A percentile compares a stretch with the other conserved stretches of the same genome.
Evolutionary conservation across 1,140 invertebrate species (phyloP).

Genomic region (Dolichoris vasculosae): DNA sequence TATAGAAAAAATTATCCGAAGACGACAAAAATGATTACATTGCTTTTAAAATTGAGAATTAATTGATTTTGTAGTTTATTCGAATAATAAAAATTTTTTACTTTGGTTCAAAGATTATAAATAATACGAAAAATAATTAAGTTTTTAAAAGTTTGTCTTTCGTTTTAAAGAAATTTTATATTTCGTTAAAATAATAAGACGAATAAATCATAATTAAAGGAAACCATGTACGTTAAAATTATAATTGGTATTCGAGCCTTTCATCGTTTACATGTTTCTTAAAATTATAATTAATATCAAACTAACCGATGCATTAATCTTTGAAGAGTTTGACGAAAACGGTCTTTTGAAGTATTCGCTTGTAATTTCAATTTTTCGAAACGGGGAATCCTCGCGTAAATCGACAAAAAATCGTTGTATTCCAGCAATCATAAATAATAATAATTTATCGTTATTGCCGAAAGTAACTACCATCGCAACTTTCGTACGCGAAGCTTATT

Average conservation of each 20-base stretch:
- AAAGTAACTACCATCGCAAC: not conserved
- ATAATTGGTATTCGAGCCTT: constrained; percentile 7
- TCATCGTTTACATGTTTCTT: not conserved
- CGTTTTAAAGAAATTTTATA: not conserved
- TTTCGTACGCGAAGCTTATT: not conserved
- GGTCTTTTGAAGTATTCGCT: not conserved
- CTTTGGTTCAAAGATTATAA: not conserved
- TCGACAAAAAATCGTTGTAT: not conserved
- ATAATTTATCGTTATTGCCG: not conserved
- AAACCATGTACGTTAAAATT: constrained; percentile 16
- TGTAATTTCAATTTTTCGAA: not conserved
- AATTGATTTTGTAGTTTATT: not conserved
- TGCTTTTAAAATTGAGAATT: no score
- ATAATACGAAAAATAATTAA: not conserved
- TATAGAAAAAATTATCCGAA: not conserved
- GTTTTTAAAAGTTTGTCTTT: not conserved
- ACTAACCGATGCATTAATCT: constrained; percentile 6
- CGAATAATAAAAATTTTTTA: not conserved
- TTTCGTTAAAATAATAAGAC: not conserved
- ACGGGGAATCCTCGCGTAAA: not conserved
- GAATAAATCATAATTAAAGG: constrained; percentile 23
- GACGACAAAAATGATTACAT: no score
- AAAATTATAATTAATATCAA: constrained; percentile 8
- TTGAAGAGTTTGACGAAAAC: not conserved
- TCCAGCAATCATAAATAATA: not conserved